phyloP scores from a whole-genome alignment of 2,113 vertebrate genomes.

The Bostrychus sinensis region DNA sequence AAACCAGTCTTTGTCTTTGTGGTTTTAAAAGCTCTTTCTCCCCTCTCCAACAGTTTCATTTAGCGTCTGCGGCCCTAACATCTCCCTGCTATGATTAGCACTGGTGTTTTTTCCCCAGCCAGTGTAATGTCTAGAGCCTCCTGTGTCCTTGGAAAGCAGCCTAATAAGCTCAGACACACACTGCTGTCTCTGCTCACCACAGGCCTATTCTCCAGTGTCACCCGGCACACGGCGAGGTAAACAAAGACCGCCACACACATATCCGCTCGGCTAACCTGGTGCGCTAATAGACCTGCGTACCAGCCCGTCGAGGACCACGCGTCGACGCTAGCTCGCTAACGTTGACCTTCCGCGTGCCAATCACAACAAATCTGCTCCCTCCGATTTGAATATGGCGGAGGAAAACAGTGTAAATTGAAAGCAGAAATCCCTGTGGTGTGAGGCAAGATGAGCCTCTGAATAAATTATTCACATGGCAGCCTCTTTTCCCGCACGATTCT shows the following conservation, averaged over 20 bases:
- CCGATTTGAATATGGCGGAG: conserved; percentile 65
- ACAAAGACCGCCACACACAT: conserved; percentile 71
- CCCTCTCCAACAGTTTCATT: conserved; percentile 23
- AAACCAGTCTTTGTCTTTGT: conserved; percentile 1
- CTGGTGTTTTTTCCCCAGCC: conserved; percentile 46
- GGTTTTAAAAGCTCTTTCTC: conserved; percentile 14
- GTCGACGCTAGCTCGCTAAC: conserved; percentile 45
- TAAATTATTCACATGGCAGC: conserved; percentile 81
- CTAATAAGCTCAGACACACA: conserved; percentile 78
- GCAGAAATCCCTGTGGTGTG: conserved; percentile 74
- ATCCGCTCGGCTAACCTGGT: conserved; percentile 44
- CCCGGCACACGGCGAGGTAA: conserved; percentile 66
- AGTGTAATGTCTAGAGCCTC: conserved; percentile 74
- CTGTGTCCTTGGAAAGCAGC: conserved; percentile 77
- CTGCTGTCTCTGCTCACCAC: conserved; percentile 64
- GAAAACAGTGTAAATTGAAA: conserved; percentile 74
- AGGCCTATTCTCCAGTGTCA: conserved; percentile 73
- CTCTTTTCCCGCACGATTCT: conserved; percentile 73
- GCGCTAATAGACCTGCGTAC: conserved; percentile 66
- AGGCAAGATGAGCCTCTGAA: conserved; percentile 73
- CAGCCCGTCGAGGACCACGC: conserved; percentile 53
- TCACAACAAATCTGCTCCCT: conserved; percentile 70
- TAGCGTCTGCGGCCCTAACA: conserved; percentile 58
- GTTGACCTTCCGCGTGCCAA: conserved; percentile 73
- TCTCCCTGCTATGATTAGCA: conserved; percentile 72